phyloP scores from a whole-genome alignment of 2,888 invertebrate genomes.

The Neoascia interrupta region DNA sequence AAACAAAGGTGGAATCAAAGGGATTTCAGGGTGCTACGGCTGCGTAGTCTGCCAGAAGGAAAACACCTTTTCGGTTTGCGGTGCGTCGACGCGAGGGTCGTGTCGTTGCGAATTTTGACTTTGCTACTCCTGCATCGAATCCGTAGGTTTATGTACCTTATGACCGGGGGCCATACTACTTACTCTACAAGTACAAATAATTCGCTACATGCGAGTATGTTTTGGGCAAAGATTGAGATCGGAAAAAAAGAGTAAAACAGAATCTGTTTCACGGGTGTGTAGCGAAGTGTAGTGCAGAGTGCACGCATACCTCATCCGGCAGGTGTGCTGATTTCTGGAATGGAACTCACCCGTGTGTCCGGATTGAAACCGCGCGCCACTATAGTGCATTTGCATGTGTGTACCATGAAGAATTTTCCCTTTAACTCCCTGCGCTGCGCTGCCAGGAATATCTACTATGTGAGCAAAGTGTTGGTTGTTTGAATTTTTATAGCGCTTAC shows the following conservation, averaged over 20 bases:
- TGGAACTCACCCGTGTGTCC: constrained; percentile 25
- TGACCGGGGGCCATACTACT: constrained; percentile 27
- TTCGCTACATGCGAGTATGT: constrained; percentile 39
- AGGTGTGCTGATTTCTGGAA: constrained; percentile 44
- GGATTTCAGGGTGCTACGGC: constrained; percentile 22
- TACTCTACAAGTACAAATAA: constrained; percentile 31
- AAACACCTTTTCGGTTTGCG: constrained; percentile 18
- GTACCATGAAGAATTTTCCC: constrained; percentile 41
- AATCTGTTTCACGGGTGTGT: constrained; percentile 6
- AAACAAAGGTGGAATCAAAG: constrained; percentile 28
- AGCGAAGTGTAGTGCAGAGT: no score
- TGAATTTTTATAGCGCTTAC: constrained; percentile 51
- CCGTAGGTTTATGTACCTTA: constrained; percentile 35
- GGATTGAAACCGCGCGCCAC: constrained; percentile 29
- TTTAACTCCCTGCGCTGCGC: not conserved
- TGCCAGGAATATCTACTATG: no score
- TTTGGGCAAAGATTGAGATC: no score
- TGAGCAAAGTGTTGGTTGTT: constrained; percentile 46
- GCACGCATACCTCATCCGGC: constrained; percentile 68
- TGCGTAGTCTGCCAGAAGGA: constrained; percentile 49
- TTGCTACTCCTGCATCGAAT: constrained; percentile 6
- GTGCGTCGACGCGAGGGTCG: constrained; percentile 14
- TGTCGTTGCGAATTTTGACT: constrained; percentile 32
- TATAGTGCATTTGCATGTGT: not conserved
- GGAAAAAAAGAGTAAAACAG: not conserved